Conservation (phyloP, 2,113 vertebrate species). For the Rhadina sibilatrix region DNA sequence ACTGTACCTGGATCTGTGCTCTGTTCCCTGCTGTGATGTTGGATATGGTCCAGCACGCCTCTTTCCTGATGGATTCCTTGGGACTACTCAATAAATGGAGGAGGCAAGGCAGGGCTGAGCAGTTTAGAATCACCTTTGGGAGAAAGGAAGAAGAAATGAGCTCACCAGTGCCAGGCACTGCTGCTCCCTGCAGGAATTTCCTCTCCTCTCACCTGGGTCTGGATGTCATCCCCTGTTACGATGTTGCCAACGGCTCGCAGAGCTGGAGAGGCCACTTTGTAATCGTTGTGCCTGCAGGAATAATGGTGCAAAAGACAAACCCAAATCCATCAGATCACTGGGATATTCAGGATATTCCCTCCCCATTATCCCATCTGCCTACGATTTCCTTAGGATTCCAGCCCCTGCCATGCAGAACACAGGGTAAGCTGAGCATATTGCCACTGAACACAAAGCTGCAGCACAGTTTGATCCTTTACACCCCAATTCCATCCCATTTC, state of each 20-base stretch:
- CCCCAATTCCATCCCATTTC: not conserved
- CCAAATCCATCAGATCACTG: not conserved
- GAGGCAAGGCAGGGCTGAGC: constrained; percentile 95
- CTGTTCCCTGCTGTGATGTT: constrained; percentile 98
- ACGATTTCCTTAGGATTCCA: not conserved
- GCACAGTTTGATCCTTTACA: not conserved
- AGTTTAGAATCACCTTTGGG: constrained; percentile 94
- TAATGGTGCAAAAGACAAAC: not conserved
- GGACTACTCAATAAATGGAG: constrained; percentile 95
- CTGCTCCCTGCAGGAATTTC: not conserved
- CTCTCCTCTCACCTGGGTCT: constrained; percentile 86
- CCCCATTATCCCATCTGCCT: not conserved
- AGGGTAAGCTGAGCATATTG: accelerated
- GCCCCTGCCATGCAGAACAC: accelerated
- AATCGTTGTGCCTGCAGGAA: constrained; percentile 89
- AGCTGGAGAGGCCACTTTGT: constrained; percentile 97
- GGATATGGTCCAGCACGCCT: constrained; percentile 99
- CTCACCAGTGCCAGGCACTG: not conserved
- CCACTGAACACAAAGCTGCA: not conserved
- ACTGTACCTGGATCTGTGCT: constrained; percentile 92
- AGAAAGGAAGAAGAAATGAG: not conserved
- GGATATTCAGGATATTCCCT: not conserved
- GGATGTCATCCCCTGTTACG: constrained; percentile 96
- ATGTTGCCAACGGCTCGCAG: constrained; percentile 96
- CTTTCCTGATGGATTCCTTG: constrained; percentile 97